phyloP scores from a whole-genome alignment of 2,888 invertebrate species.

The Oligia strigilis region DNA sequence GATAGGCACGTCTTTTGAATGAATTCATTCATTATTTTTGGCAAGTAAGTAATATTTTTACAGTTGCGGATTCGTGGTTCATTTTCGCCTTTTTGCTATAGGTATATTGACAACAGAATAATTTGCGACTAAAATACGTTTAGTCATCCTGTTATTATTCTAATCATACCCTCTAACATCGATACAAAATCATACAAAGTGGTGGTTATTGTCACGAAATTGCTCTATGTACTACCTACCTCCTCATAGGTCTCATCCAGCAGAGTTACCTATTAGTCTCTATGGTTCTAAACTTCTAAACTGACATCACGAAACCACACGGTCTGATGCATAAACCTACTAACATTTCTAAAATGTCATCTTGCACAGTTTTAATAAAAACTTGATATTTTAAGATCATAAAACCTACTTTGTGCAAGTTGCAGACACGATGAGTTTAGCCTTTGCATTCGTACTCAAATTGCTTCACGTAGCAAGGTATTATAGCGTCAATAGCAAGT shows the following conservation, averaged over 20 bases:
- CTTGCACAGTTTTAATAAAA: constrained; percentile 14
- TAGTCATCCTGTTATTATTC: constrained; percentile 36
- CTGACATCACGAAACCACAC: neutral
- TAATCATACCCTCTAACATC: constrained; percentile 21
- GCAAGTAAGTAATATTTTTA: neutral
- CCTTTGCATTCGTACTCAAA: neutral
- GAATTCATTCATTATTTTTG: neutral
- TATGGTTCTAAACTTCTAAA: neutral
- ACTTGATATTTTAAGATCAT: constrained; percentile 29
- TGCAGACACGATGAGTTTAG: neutral
- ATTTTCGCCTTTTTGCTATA: neutral
- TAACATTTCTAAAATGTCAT: constrained; percentile 34
- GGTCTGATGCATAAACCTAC: constrained; percentile 21
- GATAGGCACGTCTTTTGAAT: neutral
- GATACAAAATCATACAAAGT: constrained; percentile 18
- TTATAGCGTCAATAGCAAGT: neutral
- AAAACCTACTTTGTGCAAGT: neutral
- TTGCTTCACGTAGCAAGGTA: neutral
- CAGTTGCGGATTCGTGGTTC: neutral
- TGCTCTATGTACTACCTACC: neutral
- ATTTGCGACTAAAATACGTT: constrained; percentile 18
- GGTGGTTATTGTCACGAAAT: constrained; percentile 24
- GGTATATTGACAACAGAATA: constrained; percentile 6
- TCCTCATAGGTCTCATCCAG: neutral
- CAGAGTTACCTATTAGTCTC: neutral